Evolutionary conservation across 2,797 vertebrate species (phyloP), one percentile per base, ranked within the genome.

Genomic region (Heterohyrax brucei): DNA sequence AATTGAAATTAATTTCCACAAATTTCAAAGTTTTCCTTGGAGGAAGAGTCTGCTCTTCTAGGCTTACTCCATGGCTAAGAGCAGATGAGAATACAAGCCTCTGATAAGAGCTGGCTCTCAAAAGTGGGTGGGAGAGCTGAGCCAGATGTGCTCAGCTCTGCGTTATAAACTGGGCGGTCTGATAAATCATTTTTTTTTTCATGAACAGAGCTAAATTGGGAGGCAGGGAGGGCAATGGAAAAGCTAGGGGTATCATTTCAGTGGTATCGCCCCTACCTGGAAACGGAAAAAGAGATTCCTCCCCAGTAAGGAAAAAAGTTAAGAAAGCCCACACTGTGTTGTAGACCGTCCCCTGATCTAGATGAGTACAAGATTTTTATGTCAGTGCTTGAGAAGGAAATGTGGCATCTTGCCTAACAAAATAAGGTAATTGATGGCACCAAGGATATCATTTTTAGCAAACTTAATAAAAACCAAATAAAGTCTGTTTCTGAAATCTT

Each of bases 381-480:
- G 18, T 82, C n/a, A 16, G 14, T 76, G 26, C 12, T 48, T 82
- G 56, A 76, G 46, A 89, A 48, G 44, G 76, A 90, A 53, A 64
- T 76, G 48, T 7, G 44, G 21, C 70, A 77, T 77, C 61, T 53
- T 87, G 28, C 14, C 62, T 22, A 72, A 39, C 46, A 87, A 78
- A 10, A 33, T 64, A 16, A 30, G 14, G 26, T 86, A 53, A 77
- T 70, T 73, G 21, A 56, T 94, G 28, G 22, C 30, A 77, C 39
- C 46, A 89, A 92, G 9, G 13, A 50, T 85, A 50, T 33, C 9
- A 70, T 80, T 87, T 97, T 84, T 83, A 77, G 19, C 66, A 90
- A 14, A 81, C 30, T 50, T 87, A 93, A 70, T 83, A 22, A 89
- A 89, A n/a, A 80, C 1, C 50, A 87, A 93, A 81, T 64, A 83